phyloP scores from a whole-genome alignment of 2,888 invertebrate genomes.

The Napeogenes inachia region DNA sequence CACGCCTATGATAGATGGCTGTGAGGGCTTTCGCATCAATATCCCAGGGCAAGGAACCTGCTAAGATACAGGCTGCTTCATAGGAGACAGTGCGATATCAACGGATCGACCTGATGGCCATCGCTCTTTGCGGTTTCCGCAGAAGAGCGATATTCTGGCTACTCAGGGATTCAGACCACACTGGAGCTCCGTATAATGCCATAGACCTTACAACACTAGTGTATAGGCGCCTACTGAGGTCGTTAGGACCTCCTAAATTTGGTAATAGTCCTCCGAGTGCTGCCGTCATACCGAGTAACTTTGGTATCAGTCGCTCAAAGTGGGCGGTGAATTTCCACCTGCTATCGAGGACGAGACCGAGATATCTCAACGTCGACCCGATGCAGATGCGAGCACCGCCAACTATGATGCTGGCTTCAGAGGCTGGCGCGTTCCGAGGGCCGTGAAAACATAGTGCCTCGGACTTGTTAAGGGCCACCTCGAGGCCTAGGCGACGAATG shows the following conservation, averaged over 20 bases:
- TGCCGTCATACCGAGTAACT: constrained; percentile 13
- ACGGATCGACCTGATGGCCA: constrained; percentile 14
- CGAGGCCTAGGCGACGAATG: constrained; percentile 4
- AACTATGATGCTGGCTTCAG: constrained; percentile 14
- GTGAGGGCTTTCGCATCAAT: no score
- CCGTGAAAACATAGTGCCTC: constrained; percentile 23
- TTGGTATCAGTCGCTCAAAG: constrained; percentile 13
- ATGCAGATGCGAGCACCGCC: constrained; percentile 10
- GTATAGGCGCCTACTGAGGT: constrained; percentile 12
- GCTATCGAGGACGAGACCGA: constrained; percentile 20
- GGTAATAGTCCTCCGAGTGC: constrained; percentile 19
- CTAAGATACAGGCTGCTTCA: neutral
- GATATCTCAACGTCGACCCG: constrained; percentile 13
- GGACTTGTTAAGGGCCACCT: constrained; percentile 6
- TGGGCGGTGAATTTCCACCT: constrained; percentile 22
- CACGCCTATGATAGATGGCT: no score
- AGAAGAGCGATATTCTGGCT: neutral
- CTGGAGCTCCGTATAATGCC: constrained; percentile 14
- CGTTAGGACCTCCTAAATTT: constrained; percentile 18
- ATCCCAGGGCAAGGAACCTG: no score
- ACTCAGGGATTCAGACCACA: constrained; percentile 4
- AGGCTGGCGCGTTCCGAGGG: constrained; percentile 5
- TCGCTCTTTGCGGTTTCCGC: neutral
- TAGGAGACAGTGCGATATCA: neutral
- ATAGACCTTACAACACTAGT: constrained; percentile 10